Evolutionary conservation across 2,797 vertebrate species (phyloP), one percentile per base, ranked within the genome.

Genomic region (Sebastes alutus): DNA sequence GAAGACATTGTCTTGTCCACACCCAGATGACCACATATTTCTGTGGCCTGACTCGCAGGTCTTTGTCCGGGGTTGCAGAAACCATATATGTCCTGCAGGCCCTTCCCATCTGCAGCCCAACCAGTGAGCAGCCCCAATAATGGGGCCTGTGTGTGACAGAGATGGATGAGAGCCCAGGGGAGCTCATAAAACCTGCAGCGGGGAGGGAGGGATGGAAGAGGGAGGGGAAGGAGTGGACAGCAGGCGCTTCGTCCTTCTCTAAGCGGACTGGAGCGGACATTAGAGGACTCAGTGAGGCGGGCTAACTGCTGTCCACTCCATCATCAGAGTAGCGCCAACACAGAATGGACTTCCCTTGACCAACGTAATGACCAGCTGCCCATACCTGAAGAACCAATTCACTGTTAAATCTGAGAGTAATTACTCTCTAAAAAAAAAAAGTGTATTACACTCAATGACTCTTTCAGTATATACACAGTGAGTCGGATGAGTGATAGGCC

Each of bases 141-240:
- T 95, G 94, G 95, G 94, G 93, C 94, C 93, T 94, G 94, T 95
- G 95, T 96, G 95, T 95, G 96, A 96, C 95, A 96, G 93, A 96
- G 96, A 96, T 96, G 96, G 96, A 96, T 96, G 93, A 93, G 93
- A 95, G 94, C 95, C 95, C 95, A 96, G 89, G 95, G 96, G 95
- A 96, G 91, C 95, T 96, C 94, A 96, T 96, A 96, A 96, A 96
- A 96, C 92, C 96, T 95, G 93, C 92, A 95, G 93, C 63, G 42
- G 89, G 80, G 88, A 94, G 93, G 90, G 88, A 91, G 77, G 85
- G 86, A 89, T 75, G 77, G 87, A 82, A 54, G 79, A 85, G 73
- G 77, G 85, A 84, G 72, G 78, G 78, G 82, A 92, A 87, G 83
- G 88, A 96, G 91, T 93, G 94, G 95, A 96, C 95, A 96, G 95